A percentile compares a stretch with the other conserved stretches of the same genome.
Conservation (phyloP, 2,113 vertebrate genomes). For the Narcine bancroftii region DNA sequence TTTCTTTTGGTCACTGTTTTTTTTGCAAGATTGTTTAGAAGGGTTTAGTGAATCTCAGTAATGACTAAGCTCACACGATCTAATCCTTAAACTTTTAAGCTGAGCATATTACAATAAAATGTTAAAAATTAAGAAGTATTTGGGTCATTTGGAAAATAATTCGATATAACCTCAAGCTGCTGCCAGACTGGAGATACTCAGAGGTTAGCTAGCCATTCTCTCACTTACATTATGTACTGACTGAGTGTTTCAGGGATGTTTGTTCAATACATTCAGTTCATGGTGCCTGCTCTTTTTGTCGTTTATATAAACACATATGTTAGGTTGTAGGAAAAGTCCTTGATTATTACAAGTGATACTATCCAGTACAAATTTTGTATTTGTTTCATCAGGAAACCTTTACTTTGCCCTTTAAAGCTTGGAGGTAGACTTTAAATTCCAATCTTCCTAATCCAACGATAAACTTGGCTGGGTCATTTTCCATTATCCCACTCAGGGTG, state of each 20-base stretch:
- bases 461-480: too few relatives aligned
- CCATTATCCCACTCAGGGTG: not conserved
- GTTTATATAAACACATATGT: not conserved
- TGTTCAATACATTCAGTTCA: not conserved
- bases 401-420: not conserved
- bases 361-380: not conserved
- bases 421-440: not conserved
- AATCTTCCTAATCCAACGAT: too few relatives aligned
- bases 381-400: not conserved
- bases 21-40: not conserved
- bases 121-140: not conserved
- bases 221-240: not conserved
- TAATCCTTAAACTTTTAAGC: not conserved
- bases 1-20: not conserved
- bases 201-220: not conserved
- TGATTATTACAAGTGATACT: not conserved
- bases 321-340: not conserved
- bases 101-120: not conserved
- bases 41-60: not conserved
- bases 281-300: not conserved
- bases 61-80: not conserved
- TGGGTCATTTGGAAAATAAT: not conserved
- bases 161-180: not conserved
- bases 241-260: not conserved
- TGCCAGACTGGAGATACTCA: not conserved